Evolutionary conservation across 2,888 invertebrate genomes (phyloP).

Genomic region (Apomyelois bistriatella): DNA sequence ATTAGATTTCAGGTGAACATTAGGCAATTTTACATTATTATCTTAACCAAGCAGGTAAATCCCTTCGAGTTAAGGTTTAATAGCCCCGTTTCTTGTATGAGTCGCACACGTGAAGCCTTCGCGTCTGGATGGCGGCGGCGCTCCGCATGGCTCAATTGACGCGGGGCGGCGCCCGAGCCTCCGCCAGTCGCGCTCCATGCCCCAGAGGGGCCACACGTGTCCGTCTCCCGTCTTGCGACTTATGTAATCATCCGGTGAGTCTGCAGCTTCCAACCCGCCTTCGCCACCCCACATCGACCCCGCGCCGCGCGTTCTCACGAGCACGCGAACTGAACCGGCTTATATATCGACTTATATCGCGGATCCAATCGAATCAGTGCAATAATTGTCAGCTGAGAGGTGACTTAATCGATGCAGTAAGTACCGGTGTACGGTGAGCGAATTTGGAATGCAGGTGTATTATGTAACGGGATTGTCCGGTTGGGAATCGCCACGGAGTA

Average conservation of each 20-base stretch:
- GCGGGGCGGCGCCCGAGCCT: constrained; percentile 69
- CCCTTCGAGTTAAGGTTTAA: constrained; percentile 62
- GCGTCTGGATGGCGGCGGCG: constrained; percentile 59
- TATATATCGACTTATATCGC: constrained; percentile 48
- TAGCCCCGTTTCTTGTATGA: constrained; percentile 42
- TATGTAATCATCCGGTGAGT: constrained; percentile 77
- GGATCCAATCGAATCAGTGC: constrained; percentile 44
- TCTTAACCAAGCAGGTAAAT: constrained; percentile 27
- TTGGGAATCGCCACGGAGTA: constrained; percentile 1
- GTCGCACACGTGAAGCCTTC: constrained; percentile 66
- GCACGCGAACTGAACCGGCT: constrained; percentile 31
- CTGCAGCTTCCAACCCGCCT: constrained; percentile 65
- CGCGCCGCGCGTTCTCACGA: constrained; percentile 45
- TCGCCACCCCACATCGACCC: constrained; percentile 55
- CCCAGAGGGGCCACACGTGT: constrained; percentile 72
- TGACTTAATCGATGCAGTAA: constrained; percentile 77
- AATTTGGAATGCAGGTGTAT: constrained; percentile 61
- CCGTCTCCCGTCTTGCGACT: constrained; percentile 64
- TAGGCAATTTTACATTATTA: too few relatives aligned
- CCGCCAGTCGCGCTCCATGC: constrained; percentile 70
- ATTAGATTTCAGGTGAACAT: too few relatives aligned
- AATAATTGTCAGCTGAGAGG: constrained; percentile 66
- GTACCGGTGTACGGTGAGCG: constrained; percentile 64
- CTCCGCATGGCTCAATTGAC: constrained; percentile 57
- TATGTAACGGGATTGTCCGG: constrained; percentile 59